Evolutionary conservation across 2,888 invertebrate genomes (phyloP).

Genomic region (Uloborus plumipes): DNA sequence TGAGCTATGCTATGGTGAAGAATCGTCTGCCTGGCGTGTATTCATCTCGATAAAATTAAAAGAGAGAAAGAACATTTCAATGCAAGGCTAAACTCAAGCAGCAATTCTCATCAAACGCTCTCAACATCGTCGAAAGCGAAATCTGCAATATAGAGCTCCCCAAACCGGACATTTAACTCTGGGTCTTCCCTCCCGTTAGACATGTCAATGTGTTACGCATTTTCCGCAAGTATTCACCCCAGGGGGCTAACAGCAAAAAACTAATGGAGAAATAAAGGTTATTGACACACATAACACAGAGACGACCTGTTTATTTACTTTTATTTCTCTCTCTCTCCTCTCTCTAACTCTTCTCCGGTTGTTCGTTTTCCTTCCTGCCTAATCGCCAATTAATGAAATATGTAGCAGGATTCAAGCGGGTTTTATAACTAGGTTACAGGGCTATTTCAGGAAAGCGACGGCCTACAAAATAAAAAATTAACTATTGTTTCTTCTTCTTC

Average conservation of each 20-base stretch:
- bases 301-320: constrained; percentile 30
- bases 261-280: constrained; percentile 27
- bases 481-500: constrained; percentile 27
- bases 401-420: constrained; percentile 46
- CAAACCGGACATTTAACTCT: constrained; percentile 32
- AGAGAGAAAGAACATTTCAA: no score
- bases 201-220: neutral
- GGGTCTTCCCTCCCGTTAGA: constrained; percentile 11
- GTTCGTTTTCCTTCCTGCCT: constrained; percentile 27
- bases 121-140: no score
- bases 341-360: constrained; percentile 18
- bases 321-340: constrained; percentile 9
- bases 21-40: no score
- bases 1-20: no score
- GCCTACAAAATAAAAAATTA: constrained; percentile 37
- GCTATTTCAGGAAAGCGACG: constrained; percentile 51
- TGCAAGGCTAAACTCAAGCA: no score
- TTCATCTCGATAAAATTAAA: no score
- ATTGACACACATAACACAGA: constrained; percentile 38
- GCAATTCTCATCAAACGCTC: no score
- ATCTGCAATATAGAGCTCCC: neutral
- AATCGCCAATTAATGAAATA: constrained; percentile 51
- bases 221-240: no score
- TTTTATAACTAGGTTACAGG: constrained; percentile 36
- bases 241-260: no score